Base-by-base conservation (phyloP, 2,797 vertebrate genomes). In the Psittacula echo region DNA sequence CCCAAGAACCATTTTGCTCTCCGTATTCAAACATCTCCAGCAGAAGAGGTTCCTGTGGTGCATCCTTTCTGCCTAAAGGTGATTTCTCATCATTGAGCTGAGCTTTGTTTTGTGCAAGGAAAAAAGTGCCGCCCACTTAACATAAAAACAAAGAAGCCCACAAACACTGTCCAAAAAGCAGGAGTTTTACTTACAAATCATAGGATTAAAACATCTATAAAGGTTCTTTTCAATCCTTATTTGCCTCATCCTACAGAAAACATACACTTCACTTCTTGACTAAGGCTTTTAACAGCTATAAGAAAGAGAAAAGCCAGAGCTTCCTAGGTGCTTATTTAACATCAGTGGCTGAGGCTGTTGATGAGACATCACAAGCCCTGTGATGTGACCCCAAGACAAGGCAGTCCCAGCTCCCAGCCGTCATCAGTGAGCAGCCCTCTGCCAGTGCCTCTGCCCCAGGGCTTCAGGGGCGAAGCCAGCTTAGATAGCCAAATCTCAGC, bases 341-440 rank as follows among this genome's bases (percentile, higher is more conserved):
- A 66, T 41, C 16, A 32, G 41, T 13, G 32, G 23, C 30, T 50
- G 39, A 42, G 15, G 41, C 22, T 67, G n/a, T 21, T 44, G 39
- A 34, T 51, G 75, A 58, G 37, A 29, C 14, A 11, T 32, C 14
- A 11, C 30, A 30, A 85, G 7, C 13, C 11, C 39, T 21, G 29
- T 5, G 26, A 37, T 37, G 37, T 11, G 24, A 79, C 42, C 29
- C 42, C 18, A 45, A 20, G 17, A 20, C 5, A 8, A 5, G 34
- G 23, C 32, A 47, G 30, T 12, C 20, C 68, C 62, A 19, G 47
- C 48, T n/a, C 50, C 30, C 51, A 50, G 17, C 34, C 39, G 9
- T 16, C 5, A 3, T 3, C n/a, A 18, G 30, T 0, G 0, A 4
- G 22, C 79, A 50, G 39, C 66, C 41, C 45, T 37, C 39, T 47